Percentiles rank a stretch among this genome's conserved stretches.
Evolutionary conservation across 2,888 invertebrate genomes (phyloP).

Genomic region (Dolichopus griseipennis): DNA sequence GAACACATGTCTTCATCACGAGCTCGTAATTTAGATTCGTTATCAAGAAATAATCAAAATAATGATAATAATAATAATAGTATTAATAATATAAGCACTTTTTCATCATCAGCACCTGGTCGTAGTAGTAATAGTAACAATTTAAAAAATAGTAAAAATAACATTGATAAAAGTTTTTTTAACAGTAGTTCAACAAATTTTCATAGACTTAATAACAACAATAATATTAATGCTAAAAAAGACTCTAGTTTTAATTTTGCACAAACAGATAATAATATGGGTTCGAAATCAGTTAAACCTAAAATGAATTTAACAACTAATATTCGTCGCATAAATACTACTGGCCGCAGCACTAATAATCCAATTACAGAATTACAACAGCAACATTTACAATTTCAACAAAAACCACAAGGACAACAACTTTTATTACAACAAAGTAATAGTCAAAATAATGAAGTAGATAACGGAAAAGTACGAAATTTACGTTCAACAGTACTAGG

Average conservation of each 20-base stretch:
- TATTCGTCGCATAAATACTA: conserved; percentile 36
- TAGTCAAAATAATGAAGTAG: conserved; percentile 30
- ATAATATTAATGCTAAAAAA: conserved; percentile 23
- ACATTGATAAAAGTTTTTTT: conserved; percentile 14
- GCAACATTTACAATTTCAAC: conserved; percentile 9
- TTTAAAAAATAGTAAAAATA: conserved; percentile 17
- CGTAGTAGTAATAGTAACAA: conserved; percentile 20
- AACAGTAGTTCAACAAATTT: conserved; percentile 9
- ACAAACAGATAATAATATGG: conserved; percentile 14
- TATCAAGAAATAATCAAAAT: conserved; percentile 40
- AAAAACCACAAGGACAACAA: conserved; percentile 19
- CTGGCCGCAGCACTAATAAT: conserved; percentile 26
- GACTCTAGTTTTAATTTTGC: conserved; percentile 25
- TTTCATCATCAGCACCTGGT: conserved; percentile 14
- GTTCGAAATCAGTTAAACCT: conserved; percentile 17
- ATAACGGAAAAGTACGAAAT: conserved; percentile 45
- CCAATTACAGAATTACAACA: conserved; percentile 22
- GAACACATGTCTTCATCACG: conserved; percentile 47
- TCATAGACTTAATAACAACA: conserved; percentile 14
- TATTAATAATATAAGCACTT: conserved; percentile 15
- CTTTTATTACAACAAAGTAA: conserved; percentile 16
- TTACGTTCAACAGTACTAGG: conserved; percentile 43
- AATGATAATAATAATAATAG: conserved; percentile 20
- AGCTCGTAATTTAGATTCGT: conserved; percentile 47
- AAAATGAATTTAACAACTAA: conserved; percentile 19